Evolutionary conservation across 1,140 invertebrate genomes (phyloP), one percentile per base, ranked within the genome.

Genomic region (Propsilocerus akamusi): DNA sequence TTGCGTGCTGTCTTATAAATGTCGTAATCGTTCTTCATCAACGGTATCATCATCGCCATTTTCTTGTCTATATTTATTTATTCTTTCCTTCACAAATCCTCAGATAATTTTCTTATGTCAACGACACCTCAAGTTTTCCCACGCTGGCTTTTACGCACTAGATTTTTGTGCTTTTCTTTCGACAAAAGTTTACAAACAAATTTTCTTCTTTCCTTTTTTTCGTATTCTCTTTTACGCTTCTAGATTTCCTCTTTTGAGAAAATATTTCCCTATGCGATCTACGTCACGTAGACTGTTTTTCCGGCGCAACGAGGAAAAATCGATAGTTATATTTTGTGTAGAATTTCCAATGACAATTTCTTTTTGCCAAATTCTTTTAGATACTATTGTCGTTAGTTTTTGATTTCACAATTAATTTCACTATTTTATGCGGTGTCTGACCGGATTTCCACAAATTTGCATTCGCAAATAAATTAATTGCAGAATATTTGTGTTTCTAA

Each of bases 11-110:
- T 74, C 61, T 77, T 78, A 67, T 81, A 81, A 64, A 81, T 81
- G 59, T 81, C 75, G 70, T 76, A 81, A 64, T 81, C 77, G 58
- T 80, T 81, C 69, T 79, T 80, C 53, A 81, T 72, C 53, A 81
- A 76, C 24, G 78, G 78, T 75, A 81, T 80, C 78, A 78, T 78
- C 78, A 81, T 81, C 22, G 14, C 17, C 1, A 41, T 41, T 41
- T 41, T 41, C 4, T 41, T 20, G 14, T 37, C 22, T 41, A 20
- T 17, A 8, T 41, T 41, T 41, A 41, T 20, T 7, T 22, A 1
- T 17, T 17, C 6, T 41, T 20, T 41, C 2, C 5, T 20, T 41
- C 28, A 30, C 10, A 30, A n/a, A n/a, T n/a, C n/a, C n/a, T n/a
- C n/a, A n/a, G n/a, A n/a, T n/a, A n/a, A n/a, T n/a, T n/a, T n/a